Evolutionary conservation across 2,888 invertebrate species (phyloP), one percentile per base, ranked within the genome.

Genomic region (Harpalus rufipes): DNA sequence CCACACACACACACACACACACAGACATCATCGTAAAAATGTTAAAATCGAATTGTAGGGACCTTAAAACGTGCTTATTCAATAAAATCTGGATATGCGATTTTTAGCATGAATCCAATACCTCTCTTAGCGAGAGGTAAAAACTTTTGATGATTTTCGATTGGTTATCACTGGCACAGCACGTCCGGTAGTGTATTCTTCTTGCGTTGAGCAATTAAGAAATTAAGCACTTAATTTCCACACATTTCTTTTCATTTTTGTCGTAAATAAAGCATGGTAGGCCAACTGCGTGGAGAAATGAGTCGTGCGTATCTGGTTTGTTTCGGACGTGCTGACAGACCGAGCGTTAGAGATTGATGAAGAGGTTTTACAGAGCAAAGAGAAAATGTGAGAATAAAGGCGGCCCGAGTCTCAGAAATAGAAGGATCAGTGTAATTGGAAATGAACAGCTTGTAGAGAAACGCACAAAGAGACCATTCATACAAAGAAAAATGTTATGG

Each of bases 381-480:
- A 78, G 76, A 78, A 78, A 78, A 78, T 78, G 78, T 78, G 58
- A 58, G 58, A 58, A 78, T 78, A 78, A 78, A 78, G 32, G 78
- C 56, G 12, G 56, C 7, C 7, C 44, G 32, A 56, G 25, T 25
- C 78, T 56, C 58, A 74, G 58, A 44, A 58, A 78, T 78, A 78
- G 56, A 78, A 58, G 78, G 78, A 78, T 78, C 78, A 78, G 78
- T 58, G 78, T 78, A 78, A 78, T 78, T 78, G 78, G 78, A 78
- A 78, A 78, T 78, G 78, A 78, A 78, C 78, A 78, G 78, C 78
- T 58, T 56, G 78, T 32, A 44, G 58, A 7, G n/a, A 58, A 56
- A 25, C 78, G 56, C 32, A 56, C 78, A 78, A 78, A 78, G 78
- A 58, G 58, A 25, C 16, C 44, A 51, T 74, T 74, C 44, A 74